Percentiles rank a stretch among this genome's conserved stretches.
Evolutionary conservation across 2,797 vertebrate genomes (phyloP).

Genomic region (Lutjanus campechanus): DNA sequence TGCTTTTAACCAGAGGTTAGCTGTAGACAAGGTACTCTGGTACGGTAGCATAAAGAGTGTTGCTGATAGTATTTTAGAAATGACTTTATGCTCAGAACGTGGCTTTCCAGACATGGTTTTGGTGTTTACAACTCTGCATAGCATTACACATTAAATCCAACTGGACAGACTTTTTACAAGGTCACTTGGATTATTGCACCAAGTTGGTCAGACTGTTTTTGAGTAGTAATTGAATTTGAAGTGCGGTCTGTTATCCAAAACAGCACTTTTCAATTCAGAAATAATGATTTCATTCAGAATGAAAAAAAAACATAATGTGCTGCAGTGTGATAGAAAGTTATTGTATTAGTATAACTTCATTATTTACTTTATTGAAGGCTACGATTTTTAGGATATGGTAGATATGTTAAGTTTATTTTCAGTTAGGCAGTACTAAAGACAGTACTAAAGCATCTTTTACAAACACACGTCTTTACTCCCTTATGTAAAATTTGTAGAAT

Average conservation of each 20-base stretch:
- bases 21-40: background rate
- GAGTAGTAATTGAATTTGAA: background rate
- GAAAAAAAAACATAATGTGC: constrained; percentile 10
- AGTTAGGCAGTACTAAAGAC: background rate
- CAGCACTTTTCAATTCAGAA: background rate
- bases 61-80: constrained; percentile 12
- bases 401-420: background rate
- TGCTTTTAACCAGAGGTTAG: constrained; percentile 4
- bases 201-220: background rate
- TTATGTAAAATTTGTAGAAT: background rate
- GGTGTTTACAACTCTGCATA: constrained; percentile 25
- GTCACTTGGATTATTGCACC: background rate
- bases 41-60: background rate
- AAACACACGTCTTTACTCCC: background rate
- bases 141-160: constrained; percentile 2
- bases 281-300: background rate
- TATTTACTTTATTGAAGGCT: constrained; percentile 5
- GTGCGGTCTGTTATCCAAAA: background rate
- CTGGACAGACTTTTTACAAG: background rate
- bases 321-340: background rate
- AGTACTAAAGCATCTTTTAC: background rate
- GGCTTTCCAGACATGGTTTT: constrained; percentile 11
- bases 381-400: constrained; percentile 15
- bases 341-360: constrained; percentile 8
- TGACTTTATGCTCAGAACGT: constrained; percentile 23